phyloP scores from a whole-genome alignment of 2,797 vertebrate genomes.

The Tenualosa thibaudeaui region DNA sequence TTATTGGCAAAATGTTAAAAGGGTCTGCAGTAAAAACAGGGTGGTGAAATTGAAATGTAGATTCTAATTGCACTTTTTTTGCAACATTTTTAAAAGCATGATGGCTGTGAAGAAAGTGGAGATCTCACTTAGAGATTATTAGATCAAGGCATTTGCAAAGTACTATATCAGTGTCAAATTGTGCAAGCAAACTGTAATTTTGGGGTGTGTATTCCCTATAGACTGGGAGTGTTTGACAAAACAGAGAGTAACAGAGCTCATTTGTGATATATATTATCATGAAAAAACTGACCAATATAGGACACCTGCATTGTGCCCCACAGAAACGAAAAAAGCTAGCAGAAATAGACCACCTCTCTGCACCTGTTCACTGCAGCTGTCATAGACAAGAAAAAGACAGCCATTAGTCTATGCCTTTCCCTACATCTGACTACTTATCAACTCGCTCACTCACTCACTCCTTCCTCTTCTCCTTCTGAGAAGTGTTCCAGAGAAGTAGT shows the following conservation, averaged over 20 bases:
- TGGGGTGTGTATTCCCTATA: background rate
- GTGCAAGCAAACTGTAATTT: background rate
- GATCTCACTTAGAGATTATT: background rate
- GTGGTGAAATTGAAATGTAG: background rate
- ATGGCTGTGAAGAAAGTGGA: background rate
- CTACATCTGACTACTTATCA: background rate
- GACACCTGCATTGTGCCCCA: background rate
- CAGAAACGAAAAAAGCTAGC: background rate
- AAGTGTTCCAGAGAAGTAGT: background rate
- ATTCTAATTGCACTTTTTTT: background rate
- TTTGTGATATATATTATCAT: slow-evolving; percentile 2
- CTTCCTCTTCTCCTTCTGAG: slow-evolving; percentile 15
- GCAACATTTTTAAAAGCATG: background rate
- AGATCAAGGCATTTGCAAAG: background rate
- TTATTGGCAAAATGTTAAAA: too few relatives aligned
- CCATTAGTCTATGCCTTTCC: background rate
- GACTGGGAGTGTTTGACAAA: background rate
- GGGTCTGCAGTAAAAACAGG: too few relatives aligned
- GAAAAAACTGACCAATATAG: background rate
- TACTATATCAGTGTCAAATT: background rate
- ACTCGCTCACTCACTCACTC: slow-evolving; percentile 6
- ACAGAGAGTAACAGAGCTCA: background rate
- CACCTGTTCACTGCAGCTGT: background rate
- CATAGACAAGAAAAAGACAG: background rate
- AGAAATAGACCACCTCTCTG: slow-evolving; percentile 8